phyloP scores from a whole-genome alignment of 1,140 invertebrate genomes.

The Gyrodactylus bullatarudis region DNA sequence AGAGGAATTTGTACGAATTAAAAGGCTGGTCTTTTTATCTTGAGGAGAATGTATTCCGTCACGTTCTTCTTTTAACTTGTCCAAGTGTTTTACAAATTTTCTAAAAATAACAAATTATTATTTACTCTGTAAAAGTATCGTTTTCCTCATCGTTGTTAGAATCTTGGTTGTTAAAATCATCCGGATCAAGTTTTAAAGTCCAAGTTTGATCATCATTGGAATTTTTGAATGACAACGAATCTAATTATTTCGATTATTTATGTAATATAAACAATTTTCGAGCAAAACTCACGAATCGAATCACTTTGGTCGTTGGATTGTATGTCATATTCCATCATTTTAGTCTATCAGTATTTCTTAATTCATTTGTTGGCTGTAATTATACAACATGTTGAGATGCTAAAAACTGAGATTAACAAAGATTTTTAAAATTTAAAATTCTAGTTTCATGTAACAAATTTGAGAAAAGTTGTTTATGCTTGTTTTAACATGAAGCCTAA shows the following conservation, averaged over 20 bases:
- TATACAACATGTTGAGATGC: neutral
- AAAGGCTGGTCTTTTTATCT: neutral
- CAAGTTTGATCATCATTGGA: neutral
- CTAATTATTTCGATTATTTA: neutral
- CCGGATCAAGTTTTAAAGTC: neutral
- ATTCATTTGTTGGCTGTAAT: neutral
- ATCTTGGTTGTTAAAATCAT: neutral
- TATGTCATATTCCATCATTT: neutral
- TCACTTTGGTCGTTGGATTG: neutral
- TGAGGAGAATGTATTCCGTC: too few relatives aligned
- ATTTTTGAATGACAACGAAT: neutral
- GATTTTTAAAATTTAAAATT: neutral
- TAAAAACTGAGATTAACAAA: neutral
- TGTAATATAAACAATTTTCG: neutral
- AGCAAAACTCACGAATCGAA: neutral
- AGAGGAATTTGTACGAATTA: neutral
- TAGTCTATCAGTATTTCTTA: neutral
- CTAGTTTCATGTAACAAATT: neutral
- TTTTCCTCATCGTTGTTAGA: neutral
- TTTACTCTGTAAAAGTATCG: neutral
- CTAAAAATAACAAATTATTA: neutral
- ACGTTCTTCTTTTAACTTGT: neutral
- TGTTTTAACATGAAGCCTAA: neutral
- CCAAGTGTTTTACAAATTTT: neutral
- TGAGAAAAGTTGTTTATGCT: neutral